Evolutionary conservation across 2,888 invertebrate genomes (phyloP).

Genomic region (Dasysyrphus albostriatus): DNA sequence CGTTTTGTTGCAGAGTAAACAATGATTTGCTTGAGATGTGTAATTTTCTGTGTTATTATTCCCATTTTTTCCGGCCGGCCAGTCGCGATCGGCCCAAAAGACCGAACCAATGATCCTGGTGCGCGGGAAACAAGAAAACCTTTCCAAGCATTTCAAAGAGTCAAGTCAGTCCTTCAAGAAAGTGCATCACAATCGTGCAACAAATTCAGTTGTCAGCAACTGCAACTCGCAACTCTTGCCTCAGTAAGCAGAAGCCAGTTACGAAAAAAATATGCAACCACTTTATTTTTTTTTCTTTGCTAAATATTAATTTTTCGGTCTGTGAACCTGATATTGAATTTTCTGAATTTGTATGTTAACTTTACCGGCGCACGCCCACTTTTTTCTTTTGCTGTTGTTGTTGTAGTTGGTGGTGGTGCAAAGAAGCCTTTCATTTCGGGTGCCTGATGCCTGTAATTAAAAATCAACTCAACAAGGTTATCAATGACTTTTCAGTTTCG

Average conservation of each 20-base stretch:
- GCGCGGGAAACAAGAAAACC: slow-evolving; percentile 70
- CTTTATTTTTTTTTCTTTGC: not conserved
- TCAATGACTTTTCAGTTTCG: slow-evolving; percentile 54
- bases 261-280: slow-evolving; percentile 3
- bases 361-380: slow-evolving; percentile 65
- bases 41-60: slow-evolving; percentile 76
- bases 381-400: slow-evolving; percentile 23
- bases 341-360: slow-evolving; percentile 71
- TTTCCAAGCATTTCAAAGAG: slow-evolving; percentile 33
- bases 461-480: slow-evolving; percentile 72
- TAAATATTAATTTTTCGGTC: slow-evolving; percentile 36
- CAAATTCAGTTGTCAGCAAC: slow-evolving; percentile 71
- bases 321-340: slow-evolving; percentile 68
- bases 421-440: slow-evolving; percentile 38
- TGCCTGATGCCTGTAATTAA: slow-evolving; percentile 74
- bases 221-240: not conserved
- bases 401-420: not conserved
- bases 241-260: not conserved
- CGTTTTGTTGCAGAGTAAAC: slow-evolving; percentile 76
- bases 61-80: slow-evolving; percentile 50
- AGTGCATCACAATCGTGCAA: slow-evolving; percentile 53
- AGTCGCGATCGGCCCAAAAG: not conserved
- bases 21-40: slow-evolving; percentile 76
- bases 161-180: slow-evolving; percentile 45
- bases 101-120: slow-evolving; percentile 27